A percentile compares a stretch with the other conserved stretches of the same genome.
These are phyloP conservation scores for Druceiella hillmani DNA, from an alignment of 2,888 invertebrate species.

Conservation along the genomic window DNA sequence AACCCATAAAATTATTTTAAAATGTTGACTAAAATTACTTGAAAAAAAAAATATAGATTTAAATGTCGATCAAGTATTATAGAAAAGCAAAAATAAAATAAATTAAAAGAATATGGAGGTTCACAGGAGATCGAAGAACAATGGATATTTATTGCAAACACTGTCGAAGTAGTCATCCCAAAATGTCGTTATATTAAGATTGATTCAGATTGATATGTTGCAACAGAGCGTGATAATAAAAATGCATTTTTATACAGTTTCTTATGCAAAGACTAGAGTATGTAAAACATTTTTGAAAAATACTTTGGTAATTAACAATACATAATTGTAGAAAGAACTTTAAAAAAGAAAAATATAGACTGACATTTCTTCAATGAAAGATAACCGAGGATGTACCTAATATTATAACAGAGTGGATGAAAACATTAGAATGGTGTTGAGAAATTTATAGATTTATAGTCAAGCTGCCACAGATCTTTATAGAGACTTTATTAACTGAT, in stretches of 20 bases:
- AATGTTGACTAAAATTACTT: conserved; percentile 16
- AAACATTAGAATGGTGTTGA: no score
- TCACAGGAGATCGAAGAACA: conserved; percentile 16
- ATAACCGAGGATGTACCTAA: no score
- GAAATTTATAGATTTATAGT: no score
- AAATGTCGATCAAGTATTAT: conserved; percentile 11
- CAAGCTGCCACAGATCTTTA: no score
- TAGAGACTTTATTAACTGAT: no score
- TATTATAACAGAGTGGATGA: no score
- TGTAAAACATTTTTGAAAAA: no score
- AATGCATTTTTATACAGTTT: conserved; percentile 16
- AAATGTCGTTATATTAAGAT: conserved; percentile 25
- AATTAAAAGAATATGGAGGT: conserved; percentile 12
- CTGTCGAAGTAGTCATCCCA: conserved; percentile 14
- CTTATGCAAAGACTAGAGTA: conserved; percentile 13
- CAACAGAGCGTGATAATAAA: conserved; percentile 13
- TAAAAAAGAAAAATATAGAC: no score
- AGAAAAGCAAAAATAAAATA: conserved; percentile 11
- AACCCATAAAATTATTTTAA: conserved; percentile 9
- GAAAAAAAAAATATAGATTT: conserved; percentile 11
- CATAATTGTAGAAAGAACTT: no score
- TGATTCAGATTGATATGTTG: conserved; percentile 12
- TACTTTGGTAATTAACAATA: no score
- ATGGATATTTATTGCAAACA: conserved; percentile 17
- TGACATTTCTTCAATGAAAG: no score